These are phyloP conservation scores for Didymodactylos carnosus DNA, from an alignment of 2,888 invertebrate species.

Conservation along the genomic window DNA sequence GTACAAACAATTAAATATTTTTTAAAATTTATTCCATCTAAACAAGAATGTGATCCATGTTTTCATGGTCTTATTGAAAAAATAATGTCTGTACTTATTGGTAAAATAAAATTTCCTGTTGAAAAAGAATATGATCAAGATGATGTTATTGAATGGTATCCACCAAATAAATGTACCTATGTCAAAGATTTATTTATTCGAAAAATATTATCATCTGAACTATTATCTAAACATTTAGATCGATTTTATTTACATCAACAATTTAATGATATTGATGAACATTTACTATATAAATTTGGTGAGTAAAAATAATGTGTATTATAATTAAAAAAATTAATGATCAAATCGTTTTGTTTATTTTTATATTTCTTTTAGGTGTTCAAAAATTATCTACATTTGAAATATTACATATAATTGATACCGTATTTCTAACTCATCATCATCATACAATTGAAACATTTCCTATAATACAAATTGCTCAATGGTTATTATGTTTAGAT, in stretches of 20 bases:
- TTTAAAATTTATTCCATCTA: conserved; percentile 4
- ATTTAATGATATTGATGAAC: conserved; percentile 21
- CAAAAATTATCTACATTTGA: conserved; percentile 25
- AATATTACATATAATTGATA: conserved; percentile 24
- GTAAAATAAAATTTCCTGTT: background rate
- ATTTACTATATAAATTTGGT: conserved; percentile 24
- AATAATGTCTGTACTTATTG: background rate
- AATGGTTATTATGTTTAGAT: background rate
- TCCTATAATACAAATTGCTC: background rate
- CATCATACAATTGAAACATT: background rate
- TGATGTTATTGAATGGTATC: background rate
- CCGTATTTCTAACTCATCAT: conserved; percentile 15
- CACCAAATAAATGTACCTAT: background rate
- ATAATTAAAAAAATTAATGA: too few species aligned
- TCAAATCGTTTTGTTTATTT: too few species aligned
- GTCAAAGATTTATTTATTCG: background rate
- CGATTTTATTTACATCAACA: conserved; percentile 26
- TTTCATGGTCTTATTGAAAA: background rate
- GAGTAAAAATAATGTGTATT: too few species aligned
- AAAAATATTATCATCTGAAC: background rate
- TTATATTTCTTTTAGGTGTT: conserved; percentile 25
- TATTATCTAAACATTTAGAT: conserved; percentile 19
- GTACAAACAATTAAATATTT: background rate
- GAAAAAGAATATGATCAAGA: background rate
- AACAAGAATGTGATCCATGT: background rate